A percentile compares a stretch with the other conserved stretches of the same genome.
phyloP scores from a whole-genome alignment of 2,797 vertebrate species.

The Borostomias antarcticus region DNA sequence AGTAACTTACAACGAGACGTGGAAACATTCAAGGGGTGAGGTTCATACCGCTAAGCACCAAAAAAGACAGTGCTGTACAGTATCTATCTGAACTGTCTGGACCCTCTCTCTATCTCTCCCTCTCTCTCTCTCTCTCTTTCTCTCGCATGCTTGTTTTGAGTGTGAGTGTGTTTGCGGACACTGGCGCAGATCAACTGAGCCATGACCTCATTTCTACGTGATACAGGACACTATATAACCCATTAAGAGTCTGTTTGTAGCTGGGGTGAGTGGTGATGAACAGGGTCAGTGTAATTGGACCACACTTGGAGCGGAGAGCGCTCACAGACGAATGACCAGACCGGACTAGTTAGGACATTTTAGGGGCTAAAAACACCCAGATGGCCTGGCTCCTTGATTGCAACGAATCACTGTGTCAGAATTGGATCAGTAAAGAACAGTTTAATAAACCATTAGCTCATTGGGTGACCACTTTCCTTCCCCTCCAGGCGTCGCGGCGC shows the following conservation, averaged over 20 bases:
- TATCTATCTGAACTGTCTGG: not conserved
- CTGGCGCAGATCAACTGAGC: not conserved
- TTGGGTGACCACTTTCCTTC: slow-evolving; percentile 55
- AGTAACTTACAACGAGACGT: not conserved
- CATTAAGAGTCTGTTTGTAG: slow-evolving; percentile 35
- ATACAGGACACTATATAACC: slow-evolving; percentile 14
- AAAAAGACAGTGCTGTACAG: not conserved
- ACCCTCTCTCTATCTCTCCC: not conserved
- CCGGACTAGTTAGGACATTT: slow-evolving; percentile 36
- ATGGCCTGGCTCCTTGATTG: slow-evolving; percentile 51
- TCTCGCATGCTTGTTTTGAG: not conserved
- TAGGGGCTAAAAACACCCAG: slow-evolving; percentile 31
- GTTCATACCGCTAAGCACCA: not conserved
- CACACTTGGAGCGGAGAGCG: slow-evolving; percentile 23
- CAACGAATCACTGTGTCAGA: slow-evolving; percentile 52
- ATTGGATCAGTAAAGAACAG: slow-evolving; percentile 41
- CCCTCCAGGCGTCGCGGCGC: slow-evolving; percentile 23
- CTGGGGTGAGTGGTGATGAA: slow-evolving; percentile 32
- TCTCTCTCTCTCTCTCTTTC: too few species aligned
- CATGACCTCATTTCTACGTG: slow-evolving; percentile 36
- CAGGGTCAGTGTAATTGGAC: slow-evolving; percentile 36
- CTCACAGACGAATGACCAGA: slow-evolving; percentile 25
- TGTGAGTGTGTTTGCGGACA: not conserved
- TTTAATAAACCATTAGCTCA: slow-evolving; percentile 67
- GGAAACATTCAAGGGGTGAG: not conserved